phyloP scores from a whole-genome alignment of 2,113 vertebrate genomes.

The Hippoglossus stenolepis region DNA sequence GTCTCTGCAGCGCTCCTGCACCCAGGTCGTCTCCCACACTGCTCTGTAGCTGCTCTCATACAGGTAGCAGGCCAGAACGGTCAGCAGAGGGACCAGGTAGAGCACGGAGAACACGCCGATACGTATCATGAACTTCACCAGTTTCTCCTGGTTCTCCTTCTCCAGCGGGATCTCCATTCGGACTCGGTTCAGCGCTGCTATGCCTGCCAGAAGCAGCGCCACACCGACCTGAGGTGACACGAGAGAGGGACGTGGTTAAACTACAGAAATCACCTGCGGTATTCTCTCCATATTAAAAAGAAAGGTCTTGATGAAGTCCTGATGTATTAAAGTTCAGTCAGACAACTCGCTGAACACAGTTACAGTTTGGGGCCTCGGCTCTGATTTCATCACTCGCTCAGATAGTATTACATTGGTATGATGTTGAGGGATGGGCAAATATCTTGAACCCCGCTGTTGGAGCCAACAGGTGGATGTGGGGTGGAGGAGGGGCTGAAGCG shows the following conservation, averaged over 20 bases:
- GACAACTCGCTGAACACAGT: no score
- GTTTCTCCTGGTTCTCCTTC: slow-evolving; percentile 99
- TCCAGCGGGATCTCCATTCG: slow-evolving; percentile 98
- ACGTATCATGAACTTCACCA: slow-evolving; percentile 99
- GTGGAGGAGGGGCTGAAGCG: no score
- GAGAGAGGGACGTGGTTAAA: background rate
- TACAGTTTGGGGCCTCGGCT: no score
- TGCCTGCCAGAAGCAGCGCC: slow-evolving; percentile 92
- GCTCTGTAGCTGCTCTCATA: slow-evolving; percentile 93
- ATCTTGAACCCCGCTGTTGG: no score
- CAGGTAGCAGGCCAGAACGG: slow-evolving; percentile 93
- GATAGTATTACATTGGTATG: no score
- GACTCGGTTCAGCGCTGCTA: slow-evolving; percentile 96
- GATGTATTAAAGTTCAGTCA: no score
- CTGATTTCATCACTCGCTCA: no score
- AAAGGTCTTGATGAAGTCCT: no score
- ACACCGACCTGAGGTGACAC: slow-evolving; percentile 83
- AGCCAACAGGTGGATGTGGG: no score
- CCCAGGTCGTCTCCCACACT: slow-evolving; percentile 96
- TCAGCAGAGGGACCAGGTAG: slow-evolving; percentile 95
- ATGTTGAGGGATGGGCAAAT: no score
- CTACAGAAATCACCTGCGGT: background rate
- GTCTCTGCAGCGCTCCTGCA: slow-evolving; percentile 93
- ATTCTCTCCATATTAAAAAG: background rate
- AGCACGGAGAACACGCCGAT: slow-evolving; percentile 98